phyloP scores from a whole-genome alignment of 2,113 vertebrate species.

The Rutilus rutilus region DNA sequence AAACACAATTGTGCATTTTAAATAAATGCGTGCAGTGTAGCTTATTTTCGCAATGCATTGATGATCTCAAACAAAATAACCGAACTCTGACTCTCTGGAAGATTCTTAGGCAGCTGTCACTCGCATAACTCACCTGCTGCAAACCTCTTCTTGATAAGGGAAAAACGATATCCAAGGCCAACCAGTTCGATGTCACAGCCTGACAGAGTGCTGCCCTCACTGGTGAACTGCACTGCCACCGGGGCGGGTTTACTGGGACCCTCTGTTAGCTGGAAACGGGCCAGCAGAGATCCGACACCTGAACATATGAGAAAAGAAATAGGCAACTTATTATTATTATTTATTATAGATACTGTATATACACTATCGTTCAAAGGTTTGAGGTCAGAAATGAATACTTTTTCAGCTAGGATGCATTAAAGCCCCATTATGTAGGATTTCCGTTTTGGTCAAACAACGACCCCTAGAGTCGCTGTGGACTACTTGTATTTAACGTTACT shows the following conservation, averaged over 20 bases:
- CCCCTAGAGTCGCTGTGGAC: too few relatives aligned
- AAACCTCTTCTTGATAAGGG: slow-evolving; percentile 97
- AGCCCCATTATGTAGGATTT: too few relatives aligned
- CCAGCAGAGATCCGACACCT: slow-evolving; percentile 94
- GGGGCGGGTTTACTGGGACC: slow-evolving; percentile 93
- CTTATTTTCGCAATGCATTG: not conserved
- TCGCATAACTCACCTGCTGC: slow-evolving; percentile 87
- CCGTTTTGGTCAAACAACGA: too few relatives aligned
- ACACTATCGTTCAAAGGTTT: not conserved
- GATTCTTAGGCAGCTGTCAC: not conserved
- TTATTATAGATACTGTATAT: not conserved
- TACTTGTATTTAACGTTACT: too few relatives aligned
- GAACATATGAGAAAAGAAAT: not conserved
- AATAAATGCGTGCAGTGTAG: not conserved
- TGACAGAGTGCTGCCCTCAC: slow-evolving; percentile 94
- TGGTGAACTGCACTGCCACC: slow-evolving; percentile 95
- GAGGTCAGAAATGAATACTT: not conserved
- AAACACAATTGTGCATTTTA: not conserved
- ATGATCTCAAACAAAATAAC: too few relatives aligned
- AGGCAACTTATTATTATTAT: not conserved
- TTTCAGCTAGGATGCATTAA: too few relatives aligned
- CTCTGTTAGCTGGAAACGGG: slow-evolving; percentile 90
- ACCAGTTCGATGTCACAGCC: slow-evolving; percentile 95
- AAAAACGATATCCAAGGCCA: slow-evolving; percentile 94
- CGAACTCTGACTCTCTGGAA: not conserved